phyloP scores from a whole-genome alignment of 2,888 invertebrate species.

The Pyralis farinalis region DNA sequence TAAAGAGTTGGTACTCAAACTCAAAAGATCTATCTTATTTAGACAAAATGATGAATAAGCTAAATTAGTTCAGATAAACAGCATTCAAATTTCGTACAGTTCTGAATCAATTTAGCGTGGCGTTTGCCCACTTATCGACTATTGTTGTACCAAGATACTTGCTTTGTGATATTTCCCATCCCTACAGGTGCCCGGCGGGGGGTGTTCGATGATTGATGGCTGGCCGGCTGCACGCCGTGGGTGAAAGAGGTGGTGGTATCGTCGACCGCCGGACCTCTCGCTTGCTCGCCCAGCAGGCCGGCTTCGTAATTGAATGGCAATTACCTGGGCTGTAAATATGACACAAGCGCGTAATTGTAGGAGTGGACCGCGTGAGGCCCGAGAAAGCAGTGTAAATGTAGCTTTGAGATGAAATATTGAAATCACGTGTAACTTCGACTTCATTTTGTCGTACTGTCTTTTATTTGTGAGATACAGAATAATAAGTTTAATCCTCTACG shows the following conservation, averaged over 20 bases:
- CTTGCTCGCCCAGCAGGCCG: constrained; percentile 58
- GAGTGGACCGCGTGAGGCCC: constrained; percentile 69
- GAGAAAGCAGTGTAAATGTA: constrained; percentile 61
- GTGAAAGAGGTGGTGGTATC: constrained; percentile 39
- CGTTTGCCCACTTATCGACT: constrained; percentile 75
- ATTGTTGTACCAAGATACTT: constrained; percentile 63
- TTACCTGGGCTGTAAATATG: constrained; percentile 82
- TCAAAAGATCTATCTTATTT: not conserved
- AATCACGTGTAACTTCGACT: constrained; percentile 47
- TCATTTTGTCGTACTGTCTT: constrained; percentile 22
- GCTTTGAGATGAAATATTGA: constrained; percentile 69
- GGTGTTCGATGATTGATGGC: constrained; percentile 78
- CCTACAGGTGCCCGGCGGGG: constrained; percentile 71
- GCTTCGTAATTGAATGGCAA: constrained; percentile 80
- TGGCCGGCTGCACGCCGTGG: constrained; percentile 58
- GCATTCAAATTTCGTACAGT: constrained; percentile 50
- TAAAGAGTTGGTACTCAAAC: not conserved
- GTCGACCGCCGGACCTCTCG: constrained; percentile 37
- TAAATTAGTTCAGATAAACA: constrained; percentile 36
- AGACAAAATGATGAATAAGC: constrained; percentile 3
- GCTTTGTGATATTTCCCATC: constrained; percentile 73
- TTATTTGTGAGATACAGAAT: constrained; percentile 14
- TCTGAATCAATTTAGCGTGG: constrained; percentile 71
- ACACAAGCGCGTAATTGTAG: constrained; percentile 80
- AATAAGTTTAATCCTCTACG: too few species aligned